phyloP scores from a whole-genome alignment of 2,888 invertebrate genomes.

The Chrysopilus asiliformis region DNA sequence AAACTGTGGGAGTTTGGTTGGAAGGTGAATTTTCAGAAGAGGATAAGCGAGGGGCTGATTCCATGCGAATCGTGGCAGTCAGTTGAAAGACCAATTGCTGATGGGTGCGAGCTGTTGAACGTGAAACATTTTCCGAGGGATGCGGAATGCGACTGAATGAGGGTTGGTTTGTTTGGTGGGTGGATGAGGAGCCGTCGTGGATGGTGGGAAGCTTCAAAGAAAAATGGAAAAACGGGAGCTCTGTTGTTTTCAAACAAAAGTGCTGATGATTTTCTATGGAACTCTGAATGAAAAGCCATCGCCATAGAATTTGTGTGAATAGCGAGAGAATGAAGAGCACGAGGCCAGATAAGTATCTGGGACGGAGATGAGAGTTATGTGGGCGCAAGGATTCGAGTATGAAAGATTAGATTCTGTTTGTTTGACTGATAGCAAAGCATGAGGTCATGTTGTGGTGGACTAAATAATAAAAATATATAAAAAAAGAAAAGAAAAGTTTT shows the following conservation, averaged over 20 bases:
- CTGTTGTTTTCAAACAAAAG: constrained; percentile 16
- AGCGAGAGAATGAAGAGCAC: constrained; percentile 15
- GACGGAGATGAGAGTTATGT: constrained; percentile 14
- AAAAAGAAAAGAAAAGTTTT: no score
- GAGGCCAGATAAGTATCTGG: constrained; percentile 15
- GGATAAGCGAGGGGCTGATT: neutral
- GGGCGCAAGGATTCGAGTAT: constrained; percentile 13
- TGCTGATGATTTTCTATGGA: constrained; percentile 15
- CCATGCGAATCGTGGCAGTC: no score
- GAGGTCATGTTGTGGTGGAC: no score
- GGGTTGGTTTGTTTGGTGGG: constrained; percentile 1
- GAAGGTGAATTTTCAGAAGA: neutral
- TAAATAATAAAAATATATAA: no score
- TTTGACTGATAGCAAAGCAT: no score
- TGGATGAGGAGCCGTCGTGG: constrained; percentile 9
- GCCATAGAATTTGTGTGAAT: constrained; percentile 14
- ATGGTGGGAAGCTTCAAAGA: constrained; percentile 14
- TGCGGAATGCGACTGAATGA: no score
- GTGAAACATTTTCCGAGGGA: no score
- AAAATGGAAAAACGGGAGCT: constrained; percentile 13
- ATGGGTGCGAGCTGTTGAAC: no score
- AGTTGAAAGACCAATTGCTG: no score
- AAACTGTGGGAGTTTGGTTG: neutral
- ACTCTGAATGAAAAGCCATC: constrained; percentile 15
- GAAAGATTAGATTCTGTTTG: constrained; percentile 14